Base-by-base conservation (phyloP, 2,797 vertebrate genomes). In the Myiothlypis coronata region DNA sequence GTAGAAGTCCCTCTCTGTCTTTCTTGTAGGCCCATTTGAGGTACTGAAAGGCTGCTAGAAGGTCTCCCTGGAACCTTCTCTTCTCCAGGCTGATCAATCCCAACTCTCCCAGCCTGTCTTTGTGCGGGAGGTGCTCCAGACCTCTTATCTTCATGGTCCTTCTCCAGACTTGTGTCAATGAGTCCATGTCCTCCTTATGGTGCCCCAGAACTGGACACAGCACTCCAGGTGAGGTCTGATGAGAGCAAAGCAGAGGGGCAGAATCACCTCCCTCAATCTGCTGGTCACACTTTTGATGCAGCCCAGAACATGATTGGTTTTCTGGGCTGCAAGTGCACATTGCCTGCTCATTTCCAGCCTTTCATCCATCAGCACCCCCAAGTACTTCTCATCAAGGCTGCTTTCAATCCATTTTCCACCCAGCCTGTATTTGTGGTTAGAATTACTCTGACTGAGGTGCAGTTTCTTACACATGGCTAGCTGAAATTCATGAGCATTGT, bases 111-210 rank as follows among this genome's bases (percentile, higher is more conserved):
- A 44, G 23, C n/a, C 16, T 63, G 12, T 32, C 43, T 35, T 56
- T 26, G 23, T 3, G 6, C 20, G 4, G 41, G 19, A 44, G 15
- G 16, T n/a, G 16, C 23, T 34, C n/a, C 68, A 65, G n/a, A 65
- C 14, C 11, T 44, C 23, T 57, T 12, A 59, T 46, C 20, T 57
- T 35, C 0, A 0, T 59, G 39, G 9, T 26, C 12, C 12, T 59
- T n/a, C 18, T 80, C n/a, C 0, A 0, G 7, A 26, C 9, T 72
- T 65, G 11, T 3, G n/a, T 52, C 44, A 59, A 22, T 39, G 44
- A 9, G 17, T 46, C 17, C n/a, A 37, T 0, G 0, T 55, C 20
- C 19, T 28, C 41, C 43, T 35, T n/a, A 20, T 2, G 11, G 14
- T 67, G 37, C 4, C 16, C 28, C 39, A 52, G 19, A 57, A 20